Percentiles rank a stretch among this genome's conserved stretches.
Evolutionary conservation across 2,797 vertebrate species (phyloP).

Genomic region (Gobio occitaniae): DNA sequence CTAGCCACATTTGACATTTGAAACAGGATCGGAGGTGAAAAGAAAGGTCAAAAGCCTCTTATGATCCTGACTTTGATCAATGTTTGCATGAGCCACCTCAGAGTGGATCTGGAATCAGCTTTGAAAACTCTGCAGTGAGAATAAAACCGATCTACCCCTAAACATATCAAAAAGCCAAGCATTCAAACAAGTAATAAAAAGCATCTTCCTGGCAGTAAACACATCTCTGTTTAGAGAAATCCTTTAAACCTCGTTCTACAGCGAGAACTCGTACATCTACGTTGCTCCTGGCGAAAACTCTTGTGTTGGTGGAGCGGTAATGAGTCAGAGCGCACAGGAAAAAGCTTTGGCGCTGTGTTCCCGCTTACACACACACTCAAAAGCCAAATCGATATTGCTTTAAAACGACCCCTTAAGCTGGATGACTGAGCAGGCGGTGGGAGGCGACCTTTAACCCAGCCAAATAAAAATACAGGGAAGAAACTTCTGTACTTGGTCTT

Average conservation of each 20-base stretch:
- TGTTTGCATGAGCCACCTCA: slow-evolving; percentile 29
- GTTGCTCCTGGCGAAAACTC: slow-evolving; percentile 53
- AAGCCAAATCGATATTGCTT: slow-evolving; percentile 58
- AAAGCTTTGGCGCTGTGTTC: slow-evolving; percentile 38
- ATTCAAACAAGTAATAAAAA: slow-evolving; percentile 15
- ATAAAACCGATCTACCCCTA: not conserved
- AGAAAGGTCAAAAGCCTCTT: slow-evolving; percentile 37
- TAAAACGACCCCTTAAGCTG: slow-evolving; percentile 59
- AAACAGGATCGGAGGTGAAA: slow-evolving; percentile 17
- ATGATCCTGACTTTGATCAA: slow-evolving; percentile 37
- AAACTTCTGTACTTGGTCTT: slow-evolving; percentile 51
- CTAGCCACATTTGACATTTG: slow-evolving; percentile 28
- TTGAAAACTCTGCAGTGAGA: not conserved
- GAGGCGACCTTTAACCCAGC: slow-evolving; percentile 69
- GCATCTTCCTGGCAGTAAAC: slow-evolving; percentile 16
- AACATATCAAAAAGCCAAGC: slow-evolving; percentile 29
- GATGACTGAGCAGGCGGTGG: slow-evolving; percentile 63
- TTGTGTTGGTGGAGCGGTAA: slow-evolving; percentile 62
- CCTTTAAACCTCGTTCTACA: slow-evolving; percentile 36
- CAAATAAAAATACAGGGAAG: slow-evolving; percentile 60
- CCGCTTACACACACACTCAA: slow-evolving; percentile 35
- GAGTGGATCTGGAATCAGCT: not conserved
- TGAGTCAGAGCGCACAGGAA: slow-evolving; percentile 61
- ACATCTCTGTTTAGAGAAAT: slow-evolving; percentile 28
- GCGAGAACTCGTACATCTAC: slow-evolving; percentile 6